Evolutionary conservation across 2,113 vertebrate genomes (phyloP).

Genomic region (Epinephelus lanceolatus): DNA sequence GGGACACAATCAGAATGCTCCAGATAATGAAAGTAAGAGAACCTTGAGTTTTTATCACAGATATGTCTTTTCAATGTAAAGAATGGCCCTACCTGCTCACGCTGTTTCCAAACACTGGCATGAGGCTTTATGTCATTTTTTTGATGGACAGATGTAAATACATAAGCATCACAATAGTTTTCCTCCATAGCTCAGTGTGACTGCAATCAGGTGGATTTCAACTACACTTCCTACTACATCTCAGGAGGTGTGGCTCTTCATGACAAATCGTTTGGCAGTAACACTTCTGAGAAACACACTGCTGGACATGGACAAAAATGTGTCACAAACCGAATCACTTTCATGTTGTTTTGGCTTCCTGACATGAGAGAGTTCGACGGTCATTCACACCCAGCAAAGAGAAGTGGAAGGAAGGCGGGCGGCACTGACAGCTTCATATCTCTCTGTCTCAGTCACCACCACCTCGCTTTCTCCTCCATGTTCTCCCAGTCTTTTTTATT

Average conservation of each 20-base stretch:
- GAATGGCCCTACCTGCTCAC: too few relatives aligned
- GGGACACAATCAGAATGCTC: not conserved
- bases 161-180: slow-evolving; percentile 1
- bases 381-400: slow-evolving; percentile 31
- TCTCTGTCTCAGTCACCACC: slow-evolving; percentile 1
- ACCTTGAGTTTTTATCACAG: not conserved
- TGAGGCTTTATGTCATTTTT: not conserved
- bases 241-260: not conserved
- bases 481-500: slow-evolving; percentile 47
- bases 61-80: not conserved
- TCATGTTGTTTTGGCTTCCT: not conserved
- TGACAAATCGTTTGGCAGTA: not conserved
- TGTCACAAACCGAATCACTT: slow-evolving; percentile 20
- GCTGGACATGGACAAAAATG: not conserved
- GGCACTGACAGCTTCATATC: slow-evolving; percentile 28
- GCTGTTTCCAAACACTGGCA: not conserved
- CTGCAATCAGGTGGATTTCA: not conserved
- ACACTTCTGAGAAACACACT: slow-evolving; percentile 6
- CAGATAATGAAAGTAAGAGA: not conserved
- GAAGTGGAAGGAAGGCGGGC: not conserved
- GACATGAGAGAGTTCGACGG: slow-evolving; percentile 12
- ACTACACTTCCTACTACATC: not conserved
- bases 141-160: not conserved
- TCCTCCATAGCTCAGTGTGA: not conserved
- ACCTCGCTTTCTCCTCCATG: slow-evolving; percentile 28